Base-by-base conservation (phyloP, 2,797 vertebrate genomes). In the Coregonus ussuriensis region DNA sequence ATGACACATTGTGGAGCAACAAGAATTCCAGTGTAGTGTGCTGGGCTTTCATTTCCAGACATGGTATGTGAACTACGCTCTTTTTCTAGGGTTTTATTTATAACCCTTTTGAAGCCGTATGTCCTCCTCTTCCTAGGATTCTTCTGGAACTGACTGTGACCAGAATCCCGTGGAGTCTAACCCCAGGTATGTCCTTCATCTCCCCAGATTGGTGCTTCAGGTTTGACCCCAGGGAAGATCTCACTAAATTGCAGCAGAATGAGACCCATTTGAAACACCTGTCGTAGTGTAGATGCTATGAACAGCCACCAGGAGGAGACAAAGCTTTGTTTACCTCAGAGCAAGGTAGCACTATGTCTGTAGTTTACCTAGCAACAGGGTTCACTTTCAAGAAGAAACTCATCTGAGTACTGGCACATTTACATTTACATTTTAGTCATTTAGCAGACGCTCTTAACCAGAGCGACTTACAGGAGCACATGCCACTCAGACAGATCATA, bases 281-380 rank as follows among this genome's bases (percentile, higher is more conserved):
- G 41, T 47, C 41, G 3, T 47, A 62, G 6, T 91, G 89, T 88
- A 87, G 78, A 85, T 82, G 1, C 47, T 25, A 2, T 47, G 0
- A 85, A 73, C 82, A 69, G 65, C 89, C 92, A 93, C 91, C 89
- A 91, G 92, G 91, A 89, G 90, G 83, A 68, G 88, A 84, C 82
- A 85, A 29, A 16, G 84, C 72, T 72, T 86, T 75, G 85, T n/a
- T 54, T 66, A 65, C 70, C 79, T 74, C 29, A 62, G 16, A 15
- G 18, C 21, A 56, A 11, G 41, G 33, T 35, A 33, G 0, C 1
- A 21, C 66, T 1, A 25, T 62, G 59, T n/a, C 25, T 21, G n/a
- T 25, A 7, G n/a, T 62, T 62, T 25, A 62, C n/a, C 21, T 7
- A 25, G 21, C 59, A 62, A 62, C 59, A 62, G n/a, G 25, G 21